phyloP scores from a whole-genome alignment of 2,113 vertebrate species.

The Fulmarus glacialis region DNA sequence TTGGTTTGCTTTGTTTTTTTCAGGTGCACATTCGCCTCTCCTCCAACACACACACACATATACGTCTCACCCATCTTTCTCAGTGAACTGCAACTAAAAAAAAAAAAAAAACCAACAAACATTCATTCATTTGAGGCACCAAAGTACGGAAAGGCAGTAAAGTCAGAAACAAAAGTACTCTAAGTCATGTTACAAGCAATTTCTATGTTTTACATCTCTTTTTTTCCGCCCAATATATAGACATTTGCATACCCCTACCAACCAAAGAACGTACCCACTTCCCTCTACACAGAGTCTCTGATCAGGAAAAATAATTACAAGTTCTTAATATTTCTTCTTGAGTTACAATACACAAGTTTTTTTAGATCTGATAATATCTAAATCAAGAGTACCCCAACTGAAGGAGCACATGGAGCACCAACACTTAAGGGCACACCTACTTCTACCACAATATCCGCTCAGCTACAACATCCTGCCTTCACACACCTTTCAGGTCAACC shows the following conservation, averaged over 20 bases:
- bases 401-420: background rate
- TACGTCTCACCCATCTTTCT: background rate
- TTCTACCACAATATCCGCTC: background rate
- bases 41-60: background rate
- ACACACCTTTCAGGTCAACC: background rate
- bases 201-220: background rate
- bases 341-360: background rate
- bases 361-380: background rate
- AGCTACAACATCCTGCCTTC: background rate
- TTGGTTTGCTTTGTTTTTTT: background rate
- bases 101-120: background rate
- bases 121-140: background rate
- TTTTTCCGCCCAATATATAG: background rate
- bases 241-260: background rate
- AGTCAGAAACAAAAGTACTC: background rate
- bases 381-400: background rate
- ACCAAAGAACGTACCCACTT: background rate
- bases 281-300: background rate
- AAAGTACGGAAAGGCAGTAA: background rate
- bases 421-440: background rate
- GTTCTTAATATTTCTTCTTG: background rate
- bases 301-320: background rate
- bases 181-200: background rate
- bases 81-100: background rate
- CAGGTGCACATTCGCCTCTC: background rate